Conservation (phyloP, 1,140 invertebrate genomes). For the Sitodiplosis mosellana region DNA sequence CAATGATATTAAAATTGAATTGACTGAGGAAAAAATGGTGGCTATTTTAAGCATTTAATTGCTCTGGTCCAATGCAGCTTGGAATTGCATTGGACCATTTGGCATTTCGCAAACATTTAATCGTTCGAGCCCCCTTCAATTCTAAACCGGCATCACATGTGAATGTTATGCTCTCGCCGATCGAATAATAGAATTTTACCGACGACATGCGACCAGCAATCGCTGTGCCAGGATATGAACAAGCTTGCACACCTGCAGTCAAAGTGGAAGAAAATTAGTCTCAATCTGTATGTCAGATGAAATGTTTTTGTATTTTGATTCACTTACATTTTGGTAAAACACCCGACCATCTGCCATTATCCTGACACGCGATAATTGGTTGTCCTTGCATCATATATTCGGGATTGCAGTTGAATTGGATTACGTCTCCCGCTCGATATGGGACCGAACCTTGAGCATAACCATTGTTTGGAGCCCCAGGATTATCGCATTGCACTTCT, state of each 20-base stretch:
- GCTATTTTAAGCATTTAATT: not conserved
- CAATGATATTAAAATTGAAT: no score
- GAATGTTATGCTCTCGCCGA: constrained; percentile 69
- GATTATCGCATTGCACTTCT: constrained; percentile 60
- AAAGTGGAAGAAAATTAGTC: not conserved
- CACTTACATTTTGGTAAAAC: constrained; percentile 61
- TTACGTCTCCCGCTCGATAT: constrained; percentile 62
- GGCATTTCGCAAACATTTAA: constrained; percentile 58
- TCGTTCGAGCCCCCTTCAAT: constrained; percentile 50
- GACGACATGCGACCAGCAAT: constrained; percentile 67
- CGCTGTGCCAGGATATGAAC: constrained; percentile 67
- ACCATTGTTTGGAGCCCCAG: constrained; percentile 50
- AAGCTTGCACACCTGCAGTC: constrained; percentile 56
- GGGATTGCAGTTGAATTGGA: constrained; percentile 69
- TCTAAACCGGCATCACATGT: constrained; percentile 59
- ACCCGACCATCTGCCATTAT: constrained; percentile 72
- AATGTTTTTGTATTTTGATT: not conserved
- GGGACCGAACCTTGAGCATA: constrained; percentile 51
- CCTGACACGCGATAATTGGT: constrained; percentile 68
- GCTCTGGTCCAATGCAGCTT: constrained; percentile 27
- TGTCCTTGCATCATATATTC: constrained; percentile 77
- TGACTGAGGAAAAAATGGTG: no score
- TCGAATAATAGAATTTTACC: constrained; percentile 72
- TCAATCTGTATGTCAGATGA: not conserved
- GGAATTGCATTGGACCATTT: constrained; percentile 74